phyloP scores from a whole-genome alignment of 2,888 invertebrate genomes.

The Plemyria rubiginata region DNA sequence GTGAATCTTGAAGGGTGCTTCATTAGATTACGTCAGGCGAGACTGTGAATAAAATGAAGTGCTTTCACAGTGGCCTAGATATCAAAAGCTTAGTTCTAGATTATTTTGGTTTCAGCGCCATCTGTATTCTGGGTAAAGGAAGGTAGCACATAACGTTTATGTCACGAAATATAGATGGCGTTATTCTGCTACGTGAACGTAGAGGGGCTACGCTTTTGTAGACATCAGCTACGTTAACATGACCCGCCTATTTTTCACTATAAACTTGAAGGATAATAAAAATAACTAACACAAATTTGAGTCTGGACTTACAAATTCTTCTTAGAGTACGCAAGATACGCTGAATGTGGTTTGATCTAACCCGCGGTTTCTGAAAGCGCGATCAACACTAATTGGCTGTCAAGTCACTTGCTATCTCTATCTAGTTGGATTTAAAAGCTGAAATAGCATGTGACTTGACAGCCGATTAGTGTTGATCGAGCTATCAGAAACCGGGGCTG shows the following conservation, averaged over 20 bases:
- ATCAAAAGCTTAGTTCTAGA: slow-evolving; percentile 1
- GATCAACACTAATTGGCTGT: too few relatives aligned
- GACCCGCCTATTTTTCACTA: background rate
- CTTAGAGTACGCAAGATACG: too few relatives aligned
- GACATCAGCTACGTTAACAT: slow-evolving; percentile 10
- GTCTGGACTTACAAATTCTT: too few relatives aligned
- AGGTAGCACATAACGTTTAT: background rate
- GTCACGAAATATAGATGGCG: slow-evolving; percentile 2
- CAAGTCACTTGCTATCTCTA: too few relatives aligned
- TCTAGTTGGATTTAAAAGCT: too few relatives aligned
- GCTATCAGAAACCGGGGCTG: too few relatives aligned
- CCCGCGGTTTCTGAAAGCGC: too few relatives aligned
- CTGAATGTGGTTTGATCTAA: too few relatives aligned
- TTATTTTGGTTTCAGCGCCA: slow-evolving; percentile 12
- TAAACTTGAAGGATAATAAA: too few relatives aligned
- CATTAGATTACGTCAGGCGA: slow-evolving; percentile 21
- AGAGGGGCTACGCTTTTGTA: slow-evolving; percentile 20
- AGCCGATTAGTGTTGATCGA: too few relatives aligned
- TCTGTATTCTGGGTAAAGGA: slow-evolving; percentile 10
- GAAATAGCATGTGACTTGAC: too few relatives aligned
- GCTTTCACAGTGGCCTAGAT: slow-evolving; percentile 23
- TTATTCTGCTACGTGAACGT: slow-evolving; percentile 2
- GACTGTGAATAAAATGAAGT: slow-evolving; percentile 21
- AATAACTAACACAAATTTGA: too few relatives aligned
- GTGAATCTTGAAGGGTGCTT: slow-evolving; percentile 14